Conservation (phyloP, 2,113 vertebrate species). For the Aldabrachelys gigantea region DNA sequence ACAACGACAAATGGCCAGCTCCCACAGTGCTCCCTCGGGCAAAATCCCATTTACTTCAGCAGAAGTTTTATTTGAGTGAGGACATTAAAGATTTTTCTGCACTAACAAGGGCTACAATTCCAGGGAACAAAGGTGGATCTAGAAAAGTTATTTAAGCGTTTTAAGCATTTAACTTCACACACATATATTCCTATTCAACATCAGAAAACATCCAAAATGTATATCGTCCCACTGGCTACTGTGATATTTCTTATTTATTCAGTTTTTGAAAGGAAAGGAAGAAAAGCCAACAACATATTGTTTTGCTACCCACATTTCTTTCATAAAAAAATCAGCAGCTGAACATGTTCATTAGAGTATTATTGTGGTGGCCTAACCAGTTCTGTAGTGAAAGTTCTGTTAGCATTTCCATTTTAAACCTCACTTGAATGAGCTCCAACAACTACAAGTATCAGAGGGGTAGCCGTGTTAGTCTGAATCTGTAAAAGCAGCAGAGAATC, state of each 20-base stretch:
- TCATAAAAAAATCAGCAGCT: not conserved
- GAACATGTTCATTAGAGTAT: not conserved
- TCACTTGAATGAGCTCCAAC: constrained; percentile 44
- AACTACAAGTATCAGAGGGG: not conserved
- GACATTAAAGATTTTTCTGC: not conserved
- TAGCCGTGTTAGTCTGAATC: too few species aligned
- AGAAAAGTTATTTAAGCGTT: not conserved
- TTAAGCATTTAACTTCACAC: not conserved
- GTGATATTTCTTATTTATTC: not conserved
- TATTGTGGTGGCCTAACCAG: not conserved
- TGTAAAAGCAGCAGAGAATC: too few species aligned
- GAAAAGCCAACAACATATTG: not conserved
- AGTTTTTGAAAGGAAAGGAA: not conserved
- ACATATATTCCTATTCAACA: not conserved
- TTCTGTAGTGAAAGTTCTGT: not conserved
- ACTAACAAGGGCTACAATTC: not conserved
- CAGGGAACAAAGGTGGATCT: not conserved
- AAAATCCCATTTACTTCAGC: constrained; percentile 8
- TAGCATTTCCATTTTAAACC: constrained; percentile 55
- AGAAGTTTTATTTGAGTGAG: not conserved
- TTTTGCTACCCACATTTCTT: not conserved
- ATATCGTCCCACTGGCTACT: fast-evolving
- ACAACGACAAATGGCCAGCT: not conserved
- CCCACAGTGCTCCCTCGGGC: not conserved
- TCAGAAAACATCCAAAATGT: not conserved